Percentiles rank a stretch among this genome's conserved stretches.
Conservation (phyloP, 1,140 invertebrate genomes). For the Cepaea nemoralis region DNA sequence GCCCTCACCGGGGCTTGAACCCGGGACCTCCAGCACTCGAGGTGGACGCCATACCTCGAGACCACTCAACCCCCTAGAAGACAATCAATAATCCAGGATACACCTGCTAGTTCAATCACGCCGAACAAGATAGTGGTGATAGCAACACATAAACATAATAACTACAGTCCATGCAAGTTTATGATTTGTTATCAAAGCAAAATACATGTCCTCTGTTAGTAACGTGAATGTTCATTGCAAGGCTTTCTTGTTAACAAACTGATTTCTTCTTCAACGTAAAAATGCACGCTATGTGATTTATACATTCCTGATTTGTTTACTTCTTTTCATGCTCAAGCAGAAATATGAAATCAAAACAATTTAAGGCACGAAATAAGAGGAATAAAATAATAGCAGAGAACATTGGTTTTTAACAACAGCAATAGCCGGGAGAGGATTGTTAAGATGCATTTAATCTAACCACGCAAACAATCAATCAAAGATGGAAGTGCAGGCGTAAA, state of each 20-base stretch:
- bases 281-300: not conserved
- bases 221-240: too few relatives aligned
- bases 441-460: slow-evolving; percentile 20
- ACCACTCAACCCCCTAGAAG: too few relatives aligned
- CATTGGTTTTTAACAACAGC: slow-evolving; percentile 20
- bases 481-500: slow-evolving; percentile 11
- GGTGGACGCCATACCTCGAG: too few relatives aligned
- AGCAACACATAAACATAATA: too few relatives aligned
- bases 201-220: too few relatives aligned
- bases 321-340: not conserved
- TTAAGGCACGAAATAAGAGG: not conserved
- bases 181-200: too few relatives aligned
- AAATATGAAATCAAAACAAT: slow-evolving; percentile 16
- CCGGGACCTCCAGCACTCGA: too few relatives aligned
- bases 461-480: slow-evolving; percentile 20
- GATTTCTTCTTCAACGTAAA: not conserved
- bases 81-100: too few relatives aligned
- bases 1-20: too few relatives aligned
- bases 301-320: not conserved
- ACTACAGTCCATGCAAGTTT: too few relatives aligned
- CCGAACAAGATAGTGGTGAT: too few relatives aligned
- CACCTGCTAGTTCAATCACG: too few relatives aligned
- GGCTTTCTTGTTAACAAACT: not conserved
- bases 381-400: not conserved
- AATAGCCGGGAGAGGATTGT: not conserved